Base-by-base conservation (phyloP, 2,113 vertebrate genomes). In the Pleuronectes platessa region DNA sequence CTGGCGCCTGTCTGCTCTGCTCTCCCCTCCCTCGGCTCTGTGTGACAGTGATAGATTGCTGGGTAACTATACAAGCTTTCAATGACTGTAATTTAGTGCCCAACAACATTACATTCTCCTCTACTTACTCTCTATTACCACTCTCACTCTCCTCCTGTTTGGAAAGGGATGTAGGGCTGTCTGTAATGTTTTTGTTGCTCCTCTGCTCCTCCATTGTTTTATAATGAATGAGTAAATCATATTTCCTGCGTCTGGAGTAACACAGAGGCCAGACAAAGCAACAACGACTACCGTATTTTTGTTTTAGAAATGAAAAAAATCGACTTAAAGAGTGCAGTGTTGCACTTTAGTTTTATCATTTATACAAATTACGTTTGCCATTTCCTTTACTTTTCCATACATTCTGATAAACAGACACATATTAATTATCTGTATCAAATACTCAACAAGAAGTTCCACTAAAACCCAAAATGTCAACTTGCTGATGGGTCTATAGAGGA, bases 1-100 rank as follows among this genome's bases (percentile, higher is more conserved):
- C 92, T 93, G 92, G 92, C 92, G 91, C 92, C 92, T 92, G 89
- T 92, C 90, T 92, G 90, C 90, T 87, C 82, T 24, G 89, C 66
- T 82, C 60, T 81, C 76, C 67, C 77, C 89, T 78, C 83, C 83
- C 78, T 47, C 70, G 18, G 51, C 20, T 51, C 66, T 70, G 70
- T 79, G 87, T 90, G 90, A 88, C 89, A 89, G 88, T 90, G 88
- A 90, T 92, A 74, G 86, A 93, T 93, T 58, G 84, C 89, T 78
- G 85, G 86, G 87, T 86, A 87, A 87, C 88, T 76, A 85, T 83
- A 89, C 90, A 88, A 90, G 86, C 87, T 88, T 82, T 85, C 88
- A 92, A 83, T 85, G 82, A 90, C 84, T 89, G 86, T 90, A 91
- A 91, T 90, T 92, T 92, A 92, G 85, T 83, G 85, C 68, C 71